Conservation (phyloP, 2,113 vertebrate genomes). For the Speoplatyrhinus poulsoni region DNA sequence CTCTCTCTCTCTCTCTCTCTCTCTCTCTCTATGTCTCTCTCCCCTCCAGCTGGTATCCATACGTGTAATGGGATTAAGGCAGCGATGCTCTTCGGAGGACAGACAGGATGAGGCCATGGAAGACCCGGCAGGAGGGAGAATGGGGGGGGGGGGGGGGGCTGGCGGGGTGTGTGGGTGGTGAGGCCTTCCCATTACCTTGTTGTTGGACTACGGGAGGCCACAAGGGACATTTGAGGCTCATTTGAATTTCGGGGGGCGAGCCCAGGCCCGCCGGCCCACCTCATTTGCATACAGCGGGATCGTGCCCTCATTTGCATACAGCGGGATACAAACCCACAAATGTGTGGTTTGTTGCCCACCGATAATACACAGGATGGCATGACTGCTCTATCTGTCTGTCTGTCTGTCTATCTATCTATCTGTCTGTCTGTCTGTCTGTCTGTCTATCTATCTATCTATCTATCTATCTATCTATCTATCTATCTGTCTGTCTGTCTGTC, state of each 20-base stretch:
- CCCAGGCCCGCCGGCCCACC: constrained; percentile 5
- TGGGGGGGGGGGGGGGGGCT: neutral
- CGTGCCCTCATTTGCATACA: constrained; percentile 8
- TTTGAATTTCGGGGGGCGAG: constrained; percentile 34
- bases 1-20: constrained; percentile 2
- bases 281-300: constrained; percentile 1
- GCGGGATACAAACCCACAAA: neutral
- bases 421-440: too few species aligned
- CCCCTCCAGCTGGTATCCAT: constrained; percentile 72
- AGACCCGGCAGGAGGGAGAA: constrained; percentile 51
- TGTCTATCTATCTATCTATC: too few species aligned
- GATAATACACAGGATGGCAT: too few species aligned
- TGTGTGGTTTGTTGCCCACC: too few species aligned
- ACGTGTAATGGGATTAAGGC: constrained; percentile 77
- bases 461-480: too few species aligned
- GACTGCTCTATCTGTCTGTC: too few species aligned
- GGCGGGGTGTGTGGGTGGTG: constrained; percentile 27
- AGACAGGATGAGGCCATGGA: constrained; percentile 60
- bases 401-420: too few species aligned
- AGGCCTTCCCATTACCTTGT: constrained; percentile 49
- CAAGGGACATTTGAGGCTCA: constrained; percentile 32
- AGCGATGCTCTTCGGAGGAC: constrained; percentile 46
- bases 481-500: too few species aligned
- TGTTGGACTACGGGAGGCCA: constrained; percentile 48
- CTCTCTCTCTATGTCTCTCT: neutral